Percentiles rank a stretch among this genome's conserved stretches.
phyloP scores from a whole-genome alignment of 2,113 vertebrate species.

The Tor tambroides region DNA sequence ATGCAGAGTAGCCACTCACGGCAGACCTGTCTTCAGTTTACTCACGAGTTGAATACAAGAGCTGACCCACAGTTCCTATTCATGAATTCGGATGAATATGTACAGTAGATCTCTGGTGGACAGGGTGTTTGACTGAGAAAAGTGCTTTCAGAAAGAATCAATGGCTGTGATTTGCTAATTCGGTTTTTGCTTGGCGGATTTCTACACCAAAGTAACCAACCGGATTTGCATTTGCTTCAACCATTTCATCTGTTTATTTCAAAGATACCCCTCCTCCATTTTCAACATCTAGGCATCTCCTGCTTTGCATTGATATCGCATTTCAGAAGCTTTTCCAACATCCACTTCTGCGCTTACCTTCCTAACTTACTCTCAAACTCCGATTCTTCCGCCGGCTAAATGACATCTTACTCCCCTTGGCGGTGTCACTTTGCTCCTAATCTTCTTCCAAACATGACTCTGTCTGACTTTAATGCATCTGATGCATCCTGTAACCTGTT shows the following conservation, averaged over 20 bases:
- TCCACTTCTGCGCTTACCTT: constrained; percentile 12
- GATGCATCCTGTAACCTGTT: constrained; percentile 65
- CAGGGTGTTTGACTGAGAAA: not conserved
- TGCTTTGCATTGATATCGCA: constrained; percentile 47
- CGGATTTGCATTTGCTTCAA: constrained; percentile 4
- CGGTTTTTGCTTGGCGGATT: not conserved
- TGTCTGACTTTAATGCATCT: constrained; percentile 64
- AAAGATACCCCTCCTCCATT: not conserved
- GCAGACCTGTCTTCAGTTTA: constrained; percentile 53
- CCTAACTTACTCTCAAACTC: constrained; percentile 25
- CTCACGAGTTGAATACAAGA: constrained; percentile 53
- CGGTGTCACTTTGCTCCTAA: constrained; percentile 42
- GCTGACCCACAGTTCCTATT: constrained; percentile 20
- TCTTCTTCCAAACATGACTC: constrained; percentile 50
- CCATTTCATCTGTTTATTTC: constrained; percentile 28
- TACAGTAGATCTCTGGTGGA: constrained; percentile 24
- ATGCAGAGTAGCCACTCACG: constrained; percentile 63
- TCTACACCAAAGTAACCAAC: not conserved
- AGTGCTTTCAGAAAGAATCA: not conserved
- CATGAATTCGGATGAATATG: not conserved
- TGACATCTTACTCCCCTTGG: constrained; percentile 31
- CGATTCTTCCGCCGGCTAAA: constrained; percentile 9
- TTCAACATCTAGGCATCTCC: constrained; percentile 30
- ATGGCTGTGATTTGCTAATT: constrained; percentile 10
- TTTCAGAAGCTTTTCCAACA: constrained; percentile 42